Evolutionary conservation across 2,888 invertebrate species (phyloP), one percentile per base, ranked within the genome.

Genomic region (Eumerus sabulonum): DNA sequence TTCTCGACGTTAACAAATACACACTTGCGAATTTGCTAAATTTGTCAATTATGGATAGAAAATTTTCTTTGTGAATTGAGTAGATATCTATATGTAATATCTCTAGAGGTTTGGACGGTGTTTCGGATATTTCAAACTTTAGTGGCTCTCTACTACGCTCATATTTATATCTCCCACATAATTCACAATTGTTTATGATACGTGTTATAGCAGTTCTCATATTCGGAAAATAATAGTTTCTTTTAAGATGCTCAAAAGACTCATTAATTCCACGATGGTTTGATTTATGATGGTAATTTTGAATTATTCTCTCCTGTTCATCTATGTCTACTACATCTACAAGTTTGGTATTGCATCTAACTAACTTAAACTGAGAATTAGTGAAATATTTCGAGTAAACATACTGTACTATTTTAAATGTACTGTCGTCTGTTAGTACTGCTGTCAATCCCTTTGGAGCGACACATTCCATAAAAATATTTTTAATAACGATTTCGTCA

Each of bases 31-130:
- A 77, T 59, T 70, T 82, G 0, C 70, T 73, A 42, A 82, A 81
- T 71, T 82, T 81, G 16, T 81, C 82, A 3, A 82, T 51, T 7
- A 83, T 68, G 9, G 82, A 81, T 12, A 81, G 17, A 2, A 56
- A 47, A 18, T 45, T 44, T 9, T 57, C 14, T 7, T 56, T 51
- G 11, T 35, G 27, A 16, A 82, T 74, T 0, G 48, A 53, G 19
- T 72, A 81, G 9, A 82, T 45, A n/a, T 77, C 81, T 11, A 76
- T 57, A 40, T 83, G 81, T 40, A 83, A 9, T 18, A 81, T 76
- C 4, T 73, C 45, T 35, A 68, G 16, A 3, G 77, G 77, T 54
- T 59, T 14, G 0, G n/a, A n/a, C 0, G 82, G 81, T 11, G 68
- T 74, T 73, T 77, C 76, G 1, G 82, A 47, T 5, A 59, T 40